A percentile compares a stretch with the other conserved stretches of the same genome.
These are phyloP conservation scores for Syngnathus scovelli DNA, from an alignment of 2,113 vertebrate genomes.

Conservation along the genomic window DNA sequence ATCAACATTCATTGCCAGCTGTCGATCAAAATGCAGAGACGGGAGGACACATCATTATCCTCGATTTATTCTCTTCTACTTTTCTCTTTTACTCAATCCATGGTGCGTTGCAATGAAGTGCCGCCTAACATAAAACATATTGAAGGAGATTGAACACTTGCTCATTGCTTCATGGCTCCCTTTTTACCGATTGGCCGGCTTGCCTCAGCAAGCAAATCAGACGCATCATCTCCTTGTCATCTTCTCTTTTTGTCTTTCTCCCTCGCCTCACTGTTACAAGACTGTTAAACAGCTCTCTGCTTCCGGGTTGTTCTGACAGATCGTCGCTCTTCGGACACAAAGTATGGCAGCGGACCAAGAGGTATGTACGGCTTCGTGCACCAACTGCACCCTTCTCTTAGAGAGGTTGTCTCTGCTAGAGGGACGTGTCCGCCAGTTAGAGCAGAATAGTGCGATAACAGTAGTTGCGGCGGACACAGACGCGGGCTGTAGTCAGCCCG, in stretches of 20 bases:
- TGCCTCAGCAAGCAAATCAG: slow-evolving; percentile 35
- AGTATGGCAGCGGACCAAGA: too few species aligned
- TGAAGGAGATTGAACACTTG: slow-evolving; percentile 57
- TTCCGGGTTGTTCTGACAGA: too few species aligned
- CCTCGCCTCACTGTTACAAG: too few species aligned
- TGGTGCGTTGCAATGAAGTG: slow-evolving; percentile 53
- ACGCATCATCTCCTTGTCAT: slow-evolving; percentile 60
- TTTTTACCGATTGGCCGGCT: slow-evolving; percentile 45
- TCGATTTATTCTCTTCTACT: slow-evolving; percentile 17
- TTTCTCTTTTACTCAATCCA: slow-evolving; percentile 41
- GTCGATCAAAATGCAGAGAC: slow-evolving; percentile 36
- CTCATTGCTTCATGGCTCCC: slow-evolving; percentile 45
- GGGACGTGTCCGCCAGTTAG: too few species aligned
- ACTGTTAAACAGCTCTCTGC: too few species aligned
- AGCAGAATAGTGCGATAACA: too few species aligned
- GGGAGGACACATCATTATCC: slow-evolving; percentile 18
- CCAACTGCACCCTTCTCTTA: too few species aligned
- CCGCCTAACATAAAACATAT: slow-evolving; percentile 66
- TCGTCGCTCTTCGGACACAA: too few species aligned
- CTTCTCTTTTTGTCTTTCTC: slow-evolving; percentile 46
- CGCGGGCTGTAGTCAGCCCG: too few species aligned
- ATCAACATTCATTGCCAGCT: slow-evolving; percentile 35
- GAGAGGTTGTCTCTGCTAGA: too few species aligned
- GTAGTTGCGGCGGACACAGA: too few species aligned
- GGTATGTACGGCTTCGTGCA: too few species aligned